Evolutionary conservation across 1,140 invertebrate species (phyloP), one percentile per base, ranked within the genome.

Genomic region (Temnothorax curvispinosus): DNA sequence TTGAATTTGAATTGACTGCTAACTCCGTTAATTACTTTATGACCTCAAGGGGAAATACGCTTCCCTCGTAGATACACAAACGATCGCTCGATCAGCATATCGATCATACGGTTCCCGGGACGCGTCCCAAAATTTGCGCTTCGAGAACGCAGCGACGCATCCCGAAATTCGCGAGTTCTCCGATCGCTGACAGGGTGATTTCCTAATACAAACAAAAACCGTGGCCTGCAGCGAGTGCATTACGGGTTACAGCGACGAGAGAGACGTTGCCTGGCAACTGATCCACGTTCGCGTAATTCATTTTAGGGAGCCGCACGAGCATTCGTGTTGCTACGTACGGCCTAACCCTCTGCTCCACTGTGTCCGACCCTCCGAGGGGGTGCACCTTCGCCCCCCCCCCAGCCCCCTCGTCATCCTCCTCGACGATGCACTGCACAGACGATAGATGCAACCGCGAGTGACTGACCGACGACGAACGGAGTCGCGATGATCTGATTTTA

Each of bases 401-500:
- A 18, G 52, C 8, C n/a, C 56, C n/a, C 52, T 27, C 52, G 18
- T 80, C 85, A 56, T 89, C 44, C 84, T 88, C 27, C 77, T 87
- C 56, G 78, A 38, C 80, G 87, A 91, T 87, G 89, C 87, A 91
- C 75, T 13, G 44, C 80, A 87, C 81, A 69, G 50, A 80, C 87
- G 87, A 89, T 90, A 81, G 90, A 89, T 89, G 90, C 90, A 91
- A 18, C 84, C 88, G 90, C 88, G 90, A 92, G 85, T 87, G 85
- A 89, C 90, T 87, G 85, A 89, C 90, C 91, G 91, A 67, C 92
- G 88, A 92, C 92, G 89, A 87, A 90, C 86, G 81, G 84, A 89
- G 69, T 89, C 89, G 86, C 91, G 86, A 92, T 94, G 94, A 95
- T 95, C 94, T 92, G 93, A 95, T 94, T 95, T 94, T 93, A 94